Percentiles rank a stretch among this genome's conserved stretches.
Conservation (phyloP, 2,113 vertebrate species). For the Athene cunicularia region DNA sequence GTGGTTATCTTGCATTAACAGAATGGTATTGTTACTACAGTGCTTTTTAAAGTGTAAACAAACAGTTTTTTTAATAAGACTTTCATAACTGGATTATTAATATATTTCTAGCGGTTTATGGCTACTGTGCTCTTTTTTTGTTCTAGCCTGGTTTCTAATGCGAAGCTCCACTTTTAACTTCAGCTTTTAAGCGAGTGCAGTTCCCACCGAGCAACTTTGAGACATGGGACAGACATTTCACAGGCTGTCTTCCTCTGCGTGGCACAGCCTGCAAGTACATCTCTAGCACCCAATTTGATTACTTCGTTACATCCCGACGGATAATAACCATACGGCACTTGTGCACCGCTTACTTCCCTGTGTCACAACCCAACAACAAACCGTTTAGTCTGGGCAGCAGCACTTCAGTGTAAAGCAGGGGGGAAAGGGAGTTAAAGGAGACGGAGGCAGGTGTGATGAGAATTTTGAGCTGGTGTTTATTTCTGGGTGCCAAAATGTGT, state of each 20-base stretch:
- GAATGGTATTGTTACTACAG: background rate
- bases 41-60: background rate
- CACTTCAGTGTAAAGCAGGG: background rate
- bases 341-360: accelerated
- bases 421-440: background rate
- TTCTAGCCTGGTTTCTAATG: background rate
- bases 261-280: background rate
- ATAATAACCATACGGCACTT: background rate
- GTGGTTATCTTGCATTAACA: background rate
- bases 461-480: accelerated
- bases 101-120: background rate
- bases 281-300: background rate
- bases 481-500: background rate
- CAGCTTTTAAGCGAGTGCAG: background rate
- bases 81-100: background rate
- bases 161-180: background rate
- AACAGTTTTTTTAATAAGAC: background rate
- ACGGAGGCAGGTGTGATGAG: background rate
- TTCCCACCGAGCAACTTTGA: background rate
- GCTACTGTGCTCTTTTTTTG: background rate
- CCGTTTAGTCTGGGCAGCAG: background rate
- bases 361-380: background rate
- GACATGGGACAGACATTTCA: background rate
- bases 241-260: background rate
- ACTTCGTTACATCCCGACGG: background rate